A percentile compares a stretch with the other conserved stretches of the same genome.
Evolutionary conservation across 2,888 invertebrate species (phyloP).

Genomic region (Sylvicola cinctus): DNA sequence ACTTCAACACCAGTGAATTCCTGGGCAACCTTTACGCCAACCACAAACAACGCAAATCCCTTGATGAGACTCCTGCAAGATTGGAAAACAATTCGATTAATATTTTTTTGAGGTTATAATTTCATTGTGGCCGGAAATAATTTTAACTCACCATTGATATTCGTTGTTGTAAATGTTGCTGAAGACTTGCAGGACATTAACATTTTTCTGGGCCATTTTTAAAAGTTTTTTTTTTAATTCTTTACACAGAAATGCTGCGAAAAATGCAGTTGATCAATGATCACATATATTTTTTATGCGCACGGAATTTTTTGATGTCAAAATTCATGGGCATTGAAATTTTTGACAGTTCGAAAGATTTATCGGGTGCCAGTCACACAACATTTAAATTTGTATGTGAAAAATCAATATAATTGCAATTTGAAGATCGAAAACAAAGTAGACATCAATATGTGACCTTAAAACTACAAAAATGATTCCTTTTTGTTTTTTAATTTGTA

Average conservation of each 20-base stretch:
- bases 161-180: conserved; percentile 52
- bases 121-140: not conserved
- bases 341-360: not conserved
- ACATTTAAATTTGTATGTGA: no score
- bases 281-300: not conserved
- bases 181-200: conserved; percentile 31
- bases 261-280: not conserved
- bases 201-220: conserved; percentile 24
- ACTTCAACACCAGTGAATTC: conserved; percentile 57
- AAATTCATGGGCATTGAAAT: not conserved
- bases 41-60: conserved; percentile 54
- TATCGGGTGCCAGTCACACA: no score
- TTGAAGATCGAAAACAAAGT: no score
- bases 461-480: no score
- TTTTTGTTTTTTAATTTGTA: no score
- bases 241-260: not conserved
- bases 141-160: conserved; percentile 47
- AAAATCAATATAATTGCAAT: no score
- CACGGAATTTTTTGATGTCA: not conserved
- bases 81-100: not conserved
- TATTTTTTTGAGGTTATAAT: no score
- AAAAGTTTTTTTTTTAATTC: not conserved
- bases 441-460: no score
- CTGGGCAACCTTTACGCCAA: conserved; percentile 58
- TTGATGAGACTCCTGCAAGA: conserved; percentile 52